These are phyloP conservation scores for Proteles cristata DNA, from an alignment of 2,113 vertebrate species.

Conservation along the genomic window DNA sequence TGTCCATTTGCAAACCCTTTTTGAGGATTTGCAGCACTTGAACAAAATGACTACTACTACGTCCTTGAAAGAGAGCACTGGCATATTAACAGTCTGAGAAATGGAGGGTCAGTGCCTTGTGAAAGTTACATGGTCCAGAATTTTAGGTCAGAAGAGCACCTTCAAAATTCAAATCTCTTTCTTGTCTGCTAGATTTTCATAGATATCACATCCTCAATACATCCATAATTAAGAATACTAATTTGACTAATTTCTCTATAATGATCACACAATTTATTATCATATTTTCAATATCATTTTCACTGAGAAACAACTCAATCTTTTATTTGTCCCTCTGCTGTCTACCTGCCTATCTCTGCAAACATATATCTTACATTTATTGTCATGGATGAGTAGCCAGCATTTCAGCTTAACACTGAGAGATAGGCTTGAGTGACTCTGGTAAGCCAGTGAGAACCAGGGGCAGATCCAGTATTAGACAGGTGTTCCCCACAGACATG, in stretches of 20 bases:
- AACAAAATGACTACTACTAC: not conserved
- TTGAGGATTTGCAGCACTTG: conserved; percentile 16
- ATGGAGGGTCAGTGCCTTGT: not conserved
- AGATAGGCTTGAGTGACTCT: conserved; percentile 90
- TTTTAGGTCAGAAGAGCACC: not conserved
- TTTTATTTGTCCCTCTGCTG: conserved; percentile 82
- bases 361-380: conserved; percentile 85
- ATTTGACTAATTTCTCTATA: conserved; percentile 65
- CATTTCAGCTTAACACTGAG: conserved; percentile 87
- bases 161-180: not conserved
- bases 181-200: not conserved
- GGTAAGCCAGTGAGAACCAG: conserved; percentile 89
- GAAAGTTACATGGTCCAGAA: not conserved
- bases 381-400: conserved; percentile 88
- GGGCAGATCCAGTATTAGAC: conserved; percentile 90
- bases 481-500: conserved; percentile 93
- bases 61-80: not conserved
- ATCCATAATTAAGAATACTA: conserved; percentile 70
- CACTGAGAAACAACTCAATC: conserved; percentile 81
- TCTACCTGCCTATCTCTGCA: conserved; percentile 86
- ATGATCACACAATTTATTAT: conserved; percentile 52
- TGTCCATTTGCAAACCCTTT: conserved; percentile 31
- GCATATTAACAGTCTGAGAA: conserved; percentile 8
- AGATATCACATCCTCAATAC: conserved; percentile 38
- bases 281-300: conserved; percentile 79